Conservation (phyloP, 2,113 vertebrate genomes). For the Petromus typicus region DNA sequence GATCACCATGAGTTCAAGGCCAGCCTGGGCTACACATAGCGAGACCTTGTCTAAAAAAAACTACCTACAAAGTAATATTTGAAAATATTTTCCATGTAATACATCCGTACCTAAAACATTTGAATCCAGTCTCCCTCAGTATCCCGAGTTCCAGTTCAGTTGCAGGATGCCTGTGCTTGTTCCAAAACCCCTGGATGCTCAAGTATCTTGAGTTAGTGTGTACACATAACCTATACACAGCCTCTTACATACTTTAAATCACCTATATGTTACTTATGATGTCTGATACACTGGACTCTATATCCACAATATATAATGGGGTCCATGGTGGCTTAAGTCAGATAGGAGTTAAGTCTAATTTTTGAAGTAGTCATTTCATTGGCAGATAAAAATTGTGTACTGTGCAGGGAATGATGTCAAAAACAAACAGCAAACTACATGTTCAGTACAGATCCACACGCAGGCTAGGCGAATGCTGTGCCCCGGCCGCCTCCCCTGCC, state of each 20-base stretch:
- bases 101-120: background rate
- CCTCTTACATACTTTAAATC: background rate
- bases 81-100: conserved; percentile 10
- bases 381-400: background rate
- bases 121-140: background rate
- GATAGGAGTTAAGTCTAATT: background rate
- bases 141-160: background rate
- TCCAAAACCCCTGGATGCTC: background rate
- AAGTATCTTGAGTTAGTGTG: background rate
- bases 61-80: background rate
- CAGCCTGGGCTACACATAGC: too few species aligned
- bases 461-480: background rate
- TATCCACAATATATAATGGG: background rate
- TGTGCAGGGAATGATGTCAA: background rate
- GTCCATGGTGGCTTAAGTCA: too few species aligned
- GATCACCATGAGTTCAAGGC: background rate
- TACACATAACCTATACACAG: background rate
- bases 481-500: background rate
- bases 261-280: background rate
- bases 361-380: background rate
- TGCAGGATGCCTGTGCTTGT: background rate
- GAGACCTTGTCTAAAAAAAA: background rate
- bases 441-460: background rate
- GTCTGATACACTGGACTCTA: background rate
- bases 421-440: background rate